Evolutionary conservation across 2,888 invertebrate species (phyloP).

Genomic region (Bugula neritina): DNA sequence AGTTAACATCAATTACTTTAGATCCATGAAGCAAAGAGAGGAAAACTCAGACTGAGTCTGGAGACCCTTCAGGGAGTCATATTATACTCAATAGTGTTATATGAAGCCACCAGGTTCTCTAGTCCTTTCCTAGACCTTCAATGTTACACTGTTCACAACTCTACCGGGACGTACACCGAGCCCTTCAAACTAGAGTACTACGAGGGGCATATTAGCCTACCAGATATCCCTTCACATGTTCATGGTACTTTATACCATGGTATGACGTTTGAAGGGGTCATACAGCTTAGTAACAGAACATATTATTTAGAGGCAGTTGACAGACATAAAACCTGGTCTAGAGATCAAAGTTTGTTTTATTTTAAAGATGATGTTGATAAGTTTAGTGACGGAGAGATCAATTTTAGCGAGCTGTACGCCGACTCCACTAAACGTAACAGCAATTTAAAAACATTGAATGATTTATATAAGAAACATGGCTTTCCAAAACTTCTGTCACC

Average conservation of each 20-base stretch:
- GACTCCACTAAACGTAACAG: background rate
- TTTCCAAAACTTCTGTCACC: background rate
- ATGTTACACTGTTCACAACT: background rate
- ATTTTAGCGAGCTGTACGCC: background rate
- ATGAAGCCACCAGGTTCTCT: background rate
- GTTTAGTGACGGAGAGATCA: background rate
- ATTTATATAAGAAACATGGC: background rate
- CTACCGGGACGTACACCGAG: background rate
- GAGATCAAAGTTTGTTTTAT: slow-evolving; percentile 19
- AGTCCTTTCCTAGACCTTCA: background rate
- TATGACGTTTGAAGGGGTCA: background rate
- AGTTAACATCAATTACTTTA: too few relatives aligned
- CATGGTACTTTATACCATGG: slow-evolving; percentile 16
- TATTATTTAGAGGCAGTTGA: slow-evolving; percentile 17
- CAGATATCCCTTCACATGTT: background rate
- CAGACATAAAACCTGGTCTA: background rate
- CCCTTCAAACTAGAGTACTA: background rate
- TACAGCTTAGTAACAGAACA: background rate
- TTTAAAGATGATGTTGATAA: slow-evolving; percentile 16
- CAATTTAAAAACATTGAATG: background rate
- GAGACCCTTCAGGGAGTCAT: background rate
- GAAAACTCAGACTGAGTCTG: slow-evolving; percentile 1
- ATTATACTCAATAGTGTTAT: background rate
- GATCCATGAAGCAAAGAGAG: background rate
- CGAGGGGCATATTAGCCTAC: background rate